Base-by-base conservation (phyloP, 2,888 invertebrate species). In the Cenopis cana region DNA sequence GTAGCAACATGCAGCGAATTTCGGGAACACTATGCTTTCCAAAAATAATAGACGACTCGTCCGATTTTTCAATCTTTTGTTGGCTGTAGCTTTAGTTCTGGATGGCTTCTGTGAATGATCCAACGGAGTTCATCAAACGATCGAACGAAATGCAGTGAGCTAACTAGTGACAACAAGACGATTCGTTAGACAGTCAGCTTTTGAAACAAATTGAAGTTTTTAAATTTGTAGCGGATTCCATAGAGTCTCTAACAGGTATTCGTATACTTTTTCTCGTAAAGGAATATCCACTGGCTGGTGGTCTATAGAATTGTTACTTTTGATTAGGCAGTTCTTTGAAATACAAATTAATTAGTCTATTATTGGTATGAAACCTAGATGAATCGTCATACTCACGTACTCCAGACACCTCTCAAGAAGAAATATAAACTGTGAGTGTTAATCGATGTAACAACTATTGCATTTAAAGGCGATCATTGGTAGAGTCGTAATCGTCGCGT, bases 11-110 rank as follows among this genome's bases (percentile, higher is more conserved):
- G 54, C 14, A 36, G 41, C 14, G 24, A 12, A 29, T 54, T 14
- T 54, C n/a, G 11, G 46, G 20, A n/a, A 29, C 17, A 41, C 11
- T 33, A 36, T 29, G 49, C 49, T 57, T 36, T 50, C 33, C 12
- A 38, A 67, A 57, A 67, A 59, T 59, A 59, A 67, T 18, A 50
- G 18, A n/a, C 33, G 3, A 50, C 20, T 50, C 12, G 57, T 38
- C 36, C 11, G 67, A 61, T 50, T 46, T 36, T 38, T 17, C 20
- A 49, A 38, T n/a, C 36, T 20, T 57, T 67, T 59, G 67, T n/a
- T 17, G 20, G n/a, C 6, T 6, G 12, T 36, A 36, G n/a, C 50
- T 67, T 59, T 59, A 50, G 36, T 61, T 61, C 33, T 20, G 12
- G 29, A 17, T 9, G 29, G 12, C 29, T 18, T 14, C 18, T 18